Base-by-base conservation (phyloP, 2,797 vertebrate species). In the Sebastes nivosus region DNA sequence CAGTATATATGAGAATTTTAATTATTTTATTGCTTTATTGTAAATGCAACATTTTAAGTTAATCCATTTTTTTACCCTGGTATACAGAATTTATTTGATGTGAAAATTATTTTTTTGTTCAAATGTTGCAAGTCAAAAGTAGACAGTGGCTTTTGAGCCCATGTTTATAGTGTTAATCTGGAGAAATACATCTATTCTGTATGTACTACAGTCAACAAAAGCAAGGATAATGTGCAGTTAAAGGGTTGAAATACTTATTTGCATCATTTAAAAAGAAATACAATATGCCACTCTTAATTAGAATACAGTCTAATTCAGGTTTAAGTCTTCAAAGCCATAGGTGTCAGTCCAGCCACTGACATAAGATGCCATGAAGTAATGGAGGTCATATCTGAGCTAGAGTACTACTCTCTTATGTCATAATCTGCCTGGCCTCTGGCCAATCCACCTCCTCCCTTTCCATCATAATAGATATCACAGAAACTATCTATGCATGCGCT, bases 401-500 rank as follows among this genome's bases (percentile, higher is more conserved):
- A 42, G 38, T 42, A 8, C 75, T 78, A 12, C 18, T 77, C 46
- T 69, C 55, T 77, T 58, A 50, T 83, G 80, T 87, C 76, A 86
- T 77, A 80, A 83, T 80, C 50, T 57, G 8, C 67, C 66, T 82
- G 77, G 75, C 83, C 73, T 29, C 64, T 55, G 79, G 83, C 80
- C 86, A 84, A 79, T 76, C 77, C 74, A 50, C 52, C 59, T 63
- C 82, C 70, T 83, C 63, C 66, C 60, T 36, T 88, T 87, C 88
- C 36, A 76, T 83, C 72, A 80, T 66, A 79, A 78, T 78, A 81
- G 65, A 84, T 79, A 83, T 73, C 20, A 24, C 65, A 80, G 80
- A 80, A 84, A 75, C 30, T 69, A 75, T 82, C 75, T 81, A 67
- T 72, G 84, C 60, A 67, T 84, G 79, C 24, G 8, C 64, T 69